These are phyloP conservation scores for Calameuta pallipes DNA, from an alignment of 2,888 invertebrate genomes.

Conservation along the genomic window DNA sequence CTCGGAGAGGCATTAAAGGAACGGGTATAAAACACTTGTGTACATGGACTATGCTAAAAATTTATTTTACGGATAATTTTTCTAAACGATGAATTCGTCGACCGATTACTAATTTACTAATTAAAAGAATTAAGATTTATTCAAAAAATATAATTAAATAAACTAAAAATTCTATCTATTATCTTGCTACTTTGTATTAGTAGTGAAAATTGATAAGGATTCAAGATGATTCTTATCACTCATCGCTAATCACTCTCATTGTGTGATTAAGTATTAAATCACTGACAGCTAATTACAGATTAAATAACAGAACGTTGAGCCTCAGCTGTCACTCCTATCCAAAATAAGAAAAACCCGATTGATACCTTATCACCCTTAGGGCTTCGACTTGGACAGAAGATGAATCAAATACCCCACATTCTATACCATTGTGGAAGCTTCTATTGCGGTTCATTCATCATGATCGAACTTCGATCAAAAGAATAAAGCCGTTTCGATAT, in stretches of 20 bases:
- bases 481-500: background rate
- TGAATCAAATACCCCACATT: constrained; percentile 4
- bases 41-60: background rate
- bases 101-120: background rate
- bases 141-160: background rate
- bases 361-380: constrained; percentile 6
- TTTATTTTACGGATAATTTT: too few species aligned
- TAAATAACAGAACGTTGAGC: constrained; percentile 17
- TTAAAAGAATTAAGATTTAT: background rate
- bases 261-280: background rate
- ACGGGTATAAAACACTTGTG: background rate
- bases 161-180: background rate
- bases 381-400: background rate
- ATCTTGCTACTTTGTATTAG: background rate
- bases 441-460: constrained; percentile 4
- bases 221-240: too few species aligned
- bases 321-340: background rate
- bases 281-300: constrained; percentile 17
- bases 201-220: background rate
- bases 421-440: background rate
- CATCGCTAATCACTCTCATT: too few species aligned
- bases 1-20: background rate
- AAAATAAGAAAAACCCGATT: constrained; percentile 3
- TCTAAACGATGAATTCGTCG: too few species aligned
- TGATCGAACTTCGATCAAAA: background rate